A percentile compares a stretch with the other conserved stretches of the same genome.
These are phyloP conservation scores for Anolis sagrei DNA, from an alignment of 2,113 vertebrate species.

Conservation along the genomic window DNA sequence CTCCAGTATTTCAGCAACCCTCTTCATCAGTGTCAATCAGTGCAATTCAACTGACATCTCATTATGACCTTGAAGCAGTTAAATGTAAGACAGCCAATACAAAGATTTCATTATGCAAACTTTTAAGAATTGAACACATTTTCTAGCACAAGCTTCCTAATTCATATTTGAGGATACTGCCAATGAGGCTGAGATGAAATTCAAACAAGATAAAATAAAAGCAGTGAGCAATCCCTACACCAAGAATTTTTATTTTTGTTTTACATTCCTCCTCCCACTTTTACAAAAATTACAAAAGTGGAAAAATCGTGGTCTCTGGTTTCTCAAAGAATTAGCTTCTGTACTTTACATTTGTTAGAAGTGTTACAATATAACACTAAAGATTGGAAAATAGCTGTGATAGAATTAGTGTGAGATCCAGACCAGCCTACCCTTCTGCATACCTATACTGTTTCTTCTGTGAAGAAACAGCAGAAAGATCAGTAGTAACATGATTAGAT, in stretches of 20 bases:
- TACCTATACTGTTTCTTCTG: too few species aligned
- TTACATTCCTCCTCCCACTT: neutral
- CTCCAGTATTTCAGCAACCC: conserved; percentile 49
- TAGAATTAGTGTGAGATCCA: too few species aligned
- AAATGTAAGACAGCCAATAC: conserved; percentile 47
- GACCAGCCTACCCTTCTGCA: too few species aligned
- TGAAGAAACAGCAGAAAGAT: too few species aligned
- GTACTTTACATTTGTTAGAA: too few species aligned
- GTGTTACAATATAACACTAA: too few species aligned
- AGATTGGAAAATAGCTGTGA: too few species aligned
- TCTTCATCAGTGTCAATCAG: conserved; percentile 65
- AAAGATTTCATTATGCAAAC: conserved; percentile 62
- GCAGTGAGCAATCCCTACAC: conserved; percentile 4
- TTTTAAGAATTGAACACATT: conserved; percentile 44
- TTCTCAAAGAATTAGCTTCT: too few species aligned
- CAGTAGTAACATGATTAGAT: too few species aligned
- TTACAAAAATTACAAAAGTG: too few species aligned
- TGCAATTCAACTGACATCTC: conserved; percentile 66
- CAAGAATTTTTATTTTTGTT: neutral
- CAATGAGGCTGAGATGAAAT: conserved; percentile 55
- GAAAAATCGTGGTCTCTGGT: too few species aligned
- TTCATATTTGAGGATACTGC: conserved; percentile 37
- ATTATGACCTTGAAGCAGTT: conserved; percentile 63
- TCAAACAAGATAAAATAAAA: conserved; percentile 50
- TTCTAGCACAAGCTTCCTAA: conserved; percentile 52